Evolutionary conservation across 2,797 vertebrate species (phyloP).

Genomic region (Urosaurus nigricauda): DNA sequence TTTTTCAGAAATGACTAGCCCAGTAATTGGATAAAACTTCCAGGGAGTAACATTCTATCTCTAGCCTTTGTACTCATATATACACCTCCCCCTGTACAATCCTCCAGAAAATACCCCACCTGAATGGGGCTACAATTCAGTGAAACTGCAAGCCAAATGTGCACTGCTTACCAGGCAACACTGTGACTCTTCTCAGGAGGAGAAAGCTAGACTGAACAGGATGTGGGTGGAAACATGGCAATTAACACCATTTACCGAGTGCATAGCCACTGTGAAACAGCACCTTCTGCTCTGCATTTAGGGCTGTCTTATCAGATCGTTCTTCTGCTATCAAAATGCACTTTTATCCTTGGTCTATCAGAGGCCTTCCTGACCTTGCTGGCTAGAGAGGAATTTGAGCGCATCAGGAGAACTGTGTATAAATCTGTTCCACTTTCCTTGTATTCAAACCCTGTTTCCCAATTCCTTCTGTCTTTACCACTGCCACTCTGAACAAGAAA

Average conservation of each 20-base stretch:
- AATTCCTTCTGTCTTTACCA: not conserved
- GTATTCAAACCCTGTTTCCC: not conserved
- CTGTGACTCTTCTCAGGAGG: not conserved
- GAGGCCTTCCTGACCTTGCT: not conserved
- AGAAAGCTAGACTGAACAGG: not conserved
- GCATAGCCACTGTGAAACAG: not conserved
- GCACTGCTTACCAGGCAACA: not conserved
- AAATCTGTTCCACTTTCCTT: not conserved
- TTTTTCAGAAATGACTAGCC: no score
- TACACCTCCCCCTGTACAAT: not conserved
- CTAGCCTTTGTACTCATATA: not conserved
- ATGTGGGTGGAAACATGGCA: not conserved
- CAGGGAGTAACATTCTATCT: not conserved
- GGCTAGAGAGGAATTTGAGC: not conserved
- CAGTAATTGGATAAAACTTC: not conserved
- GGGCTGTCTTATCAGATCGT: not conserved
- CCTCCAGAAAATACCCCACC: not conserved
- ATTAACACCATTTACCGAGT: not conserved
- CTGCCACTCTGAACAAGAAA: not conserved
- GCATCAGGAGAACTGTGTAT: not conserved
- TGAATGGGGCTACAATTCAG: not conserved
- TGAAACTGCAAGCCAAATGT: not conserved
- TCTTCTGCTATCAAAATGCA: not conserved
- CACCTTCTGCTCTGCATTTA: not conserved
- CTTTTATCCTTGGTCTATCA: not conserved